Base-by-base conservation (phyloP, 2,888 invertebrate species). In the Loripinus fragilis region DNA sequence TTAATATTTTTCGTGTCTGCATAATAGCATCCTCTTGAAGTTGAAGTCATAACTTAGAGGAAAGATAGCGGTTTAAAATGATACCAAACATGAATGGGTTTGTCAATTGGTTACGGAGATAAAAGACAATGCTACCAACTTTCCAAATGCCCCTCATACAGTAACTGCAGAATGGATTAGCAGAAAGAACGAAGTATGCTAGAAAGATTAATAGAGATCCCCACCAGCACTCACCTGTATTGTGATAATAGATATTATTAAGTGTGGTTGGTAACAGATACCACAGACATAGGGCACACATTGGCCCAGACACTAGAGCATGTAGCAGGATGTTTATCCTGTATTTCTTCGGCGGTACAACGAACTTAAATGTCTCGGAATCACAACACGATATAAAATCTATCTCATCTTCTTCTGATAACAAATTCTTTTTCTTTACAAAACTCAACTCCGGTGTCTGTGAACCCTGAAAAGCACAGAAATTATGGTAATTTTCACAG, bases 361-460 rank as follows among this genome's bases (percentile, higher is more conserved):
- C 85, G 88, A 92, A 93, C 71, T 88, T 86, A 25, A 92, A 77
- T 7, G 92, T 92, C 75, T 91, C 90, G 7, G 88, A 87, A n/a
- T 90, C 90, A 79, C 91, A 92, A 74, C 92, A 92, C 0, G 91
- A 90, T 35, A 88, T 83, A 82, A 93, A 93, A 33, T 91, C 91
- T 1, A 92, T 82, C 76, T 92, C 91, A 82, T 92, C 92, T 66
- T 92, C 92, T 66, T 92, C 91, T 0, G 88, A 81, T 17, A 91
- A 71, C 33, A 91, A 76, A 70, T 88, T 90, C 71, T 89, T 88
- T 80, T 89, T 90, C 78, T 89, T 89, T 69, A 76, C 81, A 23
- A 84, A 48, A 5, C 77, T 78, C 20, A 79, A 28, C 28, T 83
- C 74, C 65, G 65, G 42, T 50, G 70, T 25, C 30, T 81, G 69